Conservation (phyloP, 2,113 vertebrate species). For the Microcebus lehilahytsara region DNA sequence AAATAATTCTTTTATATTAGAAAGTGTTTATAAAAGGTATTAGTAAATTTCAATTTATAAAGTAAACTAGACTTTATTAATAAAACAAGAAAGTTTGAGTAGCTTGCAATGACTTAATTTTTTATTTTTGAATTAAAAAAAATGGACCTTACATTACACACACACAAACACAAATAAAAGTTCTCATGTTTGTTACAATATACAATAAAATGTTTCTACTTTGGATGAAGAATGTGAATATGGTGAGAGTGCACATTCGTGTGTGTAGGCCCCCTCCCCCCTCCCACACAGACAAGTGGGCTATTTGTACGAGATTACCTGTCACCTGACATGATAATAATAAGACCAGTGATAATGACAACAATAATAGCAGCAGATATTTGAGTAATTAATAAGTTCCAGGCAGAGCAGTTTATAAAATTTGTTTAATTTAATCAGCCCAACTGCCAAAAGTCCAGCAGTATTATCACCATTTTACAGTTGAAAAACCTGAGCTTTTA, state of each 20-base stretch:
- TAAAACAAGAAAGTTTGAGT: not conserved
- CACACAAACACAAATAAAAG: not conserved
- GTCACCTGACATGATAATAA: not conserved
- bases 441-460: not conserved
- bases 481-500: not conserved
- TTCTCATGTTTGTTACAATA: not conserved
- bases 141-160: not conserved
- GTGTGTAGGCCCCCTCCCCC: not conserved
- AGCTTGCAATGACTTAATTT: not conserved
- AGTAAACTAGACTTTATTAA: constrained; percentile 5
- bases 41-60: not conserved
- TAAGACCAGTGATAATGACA: not conserved
- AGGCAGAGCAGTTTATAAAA: not conserved
- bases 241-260: not conserved
- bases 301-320: not conserved
- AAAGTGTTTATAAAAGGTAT: constrained; percentile 1
- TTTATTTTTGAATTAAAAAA: constrained; percentile 21
- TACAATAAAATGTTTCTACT: not conserved
- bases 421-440: not conserved
- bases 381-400: not conserved
- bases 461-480: not conserved
- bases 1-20: constrained; percentile 28
- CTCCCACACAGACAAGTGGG: not conserved
- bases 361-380: not conserved
- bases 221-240: not conserved